Percentiles rank a stretch among this genome's conserved stretches.
These are phyloP conservation scores for Cetonia aurata DNA, from an alignment of 2,888 invertebrate species.

Conservation along the genomic window DNA sequence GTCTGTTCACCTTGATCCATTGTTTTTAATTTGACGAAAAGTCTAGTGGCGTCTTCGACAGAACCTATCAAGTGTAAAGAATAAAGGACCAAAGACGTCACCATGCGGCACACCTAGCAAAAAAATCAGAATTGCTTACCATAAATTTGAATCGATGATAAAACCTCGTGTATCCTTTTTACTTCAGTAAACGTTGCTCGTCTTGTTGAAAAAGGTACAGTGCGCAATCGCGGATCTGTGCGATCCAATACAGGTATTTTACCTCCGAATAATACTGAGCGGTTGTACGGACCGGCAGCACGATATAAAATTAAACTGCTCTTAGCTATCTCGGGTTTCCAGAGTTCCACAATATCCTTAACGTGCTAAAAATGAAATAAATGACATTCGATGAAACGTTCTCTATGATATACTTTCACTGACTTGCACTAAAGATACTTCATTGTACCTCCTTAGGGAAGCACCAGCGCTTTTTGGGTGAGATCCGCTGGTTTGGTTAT, in stretches of 20 bases:
- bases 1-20: constrained; percentile 52
- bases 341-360: constrained; percentile 76
- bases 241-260: constrained; percentile 77
- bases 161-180: constrained; percentile 77
- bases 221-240: constrained; percentile 74
- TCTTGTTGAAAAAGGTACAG: constrained; percentile 85
- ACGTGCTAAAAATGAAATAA: constrained; percentile 74
- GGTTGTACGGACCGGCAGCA: constrained; percentile 80
- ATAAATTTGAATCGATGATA: constrained; percentile 77
- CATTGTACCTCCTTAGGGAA: constrained; percentile 83
- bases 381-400: background rate
- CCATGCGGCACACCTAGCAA: background rate
- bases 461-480: constrained; percentile 86
- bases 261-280: constrained; percentile 80
- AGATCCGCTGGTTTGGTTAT: constrained; percentile 71
- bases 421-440: constrained; percentile 80
- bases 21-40: constrained; percentile 56
- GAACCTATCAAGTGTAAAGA: constrained; percentile 65
- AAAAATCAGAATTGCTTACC: constrained; percentile 64
- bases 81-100: background rate
- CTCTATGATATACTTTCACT: background rate
- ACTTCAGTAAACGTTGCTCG: constrained; percentile 87
- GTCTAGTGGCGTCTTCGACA: constrained; percentile 64
- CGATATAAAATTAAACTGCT: constrained; percentile 83
- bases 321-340: constrained; percentile 75